phyloP scores from a whole-genome alignment of 1,140 invertebrate genomes.

The Euborellia annulipes region DNA sequence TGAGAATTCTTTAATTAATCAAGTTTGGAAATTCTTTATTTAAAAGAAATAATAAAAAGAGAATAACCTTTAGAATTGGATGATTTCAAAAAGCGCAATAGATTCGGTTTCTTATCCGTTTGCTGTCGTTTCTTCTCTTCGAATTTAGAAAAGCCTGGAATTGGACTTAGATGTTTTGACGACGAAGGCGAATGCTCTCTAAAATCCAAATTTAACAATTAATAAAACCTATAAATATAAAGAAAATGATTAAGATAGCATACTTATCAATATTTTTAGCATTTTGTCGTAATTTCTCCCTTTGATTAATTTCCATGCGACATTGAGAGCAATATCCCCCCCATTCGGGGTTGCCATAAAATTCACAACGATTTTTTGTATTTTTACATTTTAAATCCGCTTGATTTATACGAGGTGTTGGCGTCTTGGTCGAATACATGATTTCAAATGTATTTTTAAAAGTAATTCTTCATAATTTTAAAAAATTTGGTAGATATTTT shows the following conservation, averaged over 20 bases:
- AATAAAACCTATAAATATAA: conserved; percentile 10
- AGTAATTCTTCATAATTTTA: neutral
- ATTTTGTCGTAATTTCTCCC: conserved; percentile 25
- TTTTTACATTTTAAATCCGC: conserved; percentile 85
- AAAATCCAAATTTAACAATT: conserved; percentile 8
- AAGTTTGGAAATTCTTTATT: too few relatives aligned
- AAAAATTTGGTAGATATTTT: too few relatives aligned
- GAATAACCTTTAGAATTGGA: conserved; percentile 41
- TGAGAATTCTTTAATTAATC: too few relatives aligned
- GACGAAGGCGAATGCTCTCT: conserved; percentile 5
- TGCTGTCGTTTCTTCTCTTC: conserved; percentile 76
- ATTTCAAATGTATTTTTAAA: conserved; percentile 3
- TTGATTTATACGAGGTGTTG: conserved; percentile 59
- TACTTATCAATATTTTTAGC: too few relatives aligned
- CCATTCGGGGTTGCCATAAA: conserved; percentile 93
- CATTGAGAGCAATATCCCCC: conserved; percentile 94
- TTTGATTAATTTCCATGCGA: conserved; percentile 48
- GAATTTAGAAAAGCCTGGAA: conserved; percentile 54
- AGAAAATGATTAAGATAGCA: too few relatives aligned
- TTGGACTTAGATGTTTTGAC: conserved; percentile 13
- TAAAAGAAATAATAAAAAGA: too few relatives aligned
- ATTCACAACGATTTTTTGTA: conserved; percentile 78
- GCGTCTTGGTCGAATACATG: conserved; percentile 54
- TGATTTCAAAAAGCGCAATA: conserved; percentile 62
- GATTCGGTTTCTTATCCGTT: conserved; percentile 63